phyloP scores from a whole-genome alignment of 2,888 invertebrate species.

The Linyphia triangularis region DNA sequence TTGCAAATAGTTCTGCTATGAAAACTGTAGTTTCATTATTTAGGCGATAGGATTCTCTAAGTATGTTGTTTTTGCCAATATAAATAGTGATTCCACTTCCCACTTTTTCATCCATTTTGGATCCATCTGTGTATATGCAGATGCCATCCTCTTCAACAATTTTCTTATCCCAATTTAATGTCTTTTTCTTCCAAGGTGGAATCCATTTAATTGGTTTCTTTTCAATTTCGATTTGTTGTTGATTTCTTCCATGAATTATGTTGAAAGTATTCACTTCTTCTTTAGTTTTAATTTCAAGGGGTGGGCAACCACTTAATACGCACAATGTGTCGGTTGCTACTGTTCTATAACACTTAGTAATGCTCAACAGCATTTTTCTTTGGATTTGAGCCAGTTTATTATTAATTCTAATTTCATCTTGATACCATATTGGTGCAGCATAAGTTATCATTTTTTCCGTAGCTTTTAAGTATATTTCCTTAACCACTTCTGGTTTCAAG shows the following conservation, averaged over 20 bases:
- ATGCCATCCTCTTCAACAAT: no score
- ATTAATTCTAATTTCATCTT: neutral
- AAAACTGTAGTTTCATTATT: neutral
- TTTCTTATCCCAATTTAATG: no score
- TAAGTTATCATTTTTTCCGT: neutral
- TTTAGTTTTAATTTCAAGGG: neutral
- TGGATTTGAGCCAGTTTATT: neutral
- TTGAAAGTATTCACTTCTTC: neutral
- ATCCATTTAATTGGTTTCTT: neutral
- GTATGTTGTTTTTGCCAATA: neutral
- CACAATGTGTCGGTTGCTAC: neutral
- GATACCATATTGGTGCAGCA: neutral
- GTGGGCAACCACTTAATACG: neutral
- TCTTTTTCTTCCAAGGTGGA: no score
- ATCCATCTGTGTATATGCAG: no score
- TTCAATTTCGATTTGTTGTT: no score
- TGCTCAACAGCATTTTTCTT: neutral
- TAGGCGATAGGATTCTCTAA: no score
- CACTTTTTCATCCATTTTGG: no score
- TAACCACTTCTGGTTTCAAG: neutral
- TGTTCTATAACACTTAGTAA: neutral
- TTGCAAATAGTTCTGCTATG: neutral
- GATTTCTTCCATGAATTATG: neutral
- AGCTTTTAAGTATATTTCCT: neutral
- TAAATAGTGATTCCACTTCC: no score